Conservation (phyloP, 2,113 vertebrate genomes). For the Sciurus niger region DNA sequence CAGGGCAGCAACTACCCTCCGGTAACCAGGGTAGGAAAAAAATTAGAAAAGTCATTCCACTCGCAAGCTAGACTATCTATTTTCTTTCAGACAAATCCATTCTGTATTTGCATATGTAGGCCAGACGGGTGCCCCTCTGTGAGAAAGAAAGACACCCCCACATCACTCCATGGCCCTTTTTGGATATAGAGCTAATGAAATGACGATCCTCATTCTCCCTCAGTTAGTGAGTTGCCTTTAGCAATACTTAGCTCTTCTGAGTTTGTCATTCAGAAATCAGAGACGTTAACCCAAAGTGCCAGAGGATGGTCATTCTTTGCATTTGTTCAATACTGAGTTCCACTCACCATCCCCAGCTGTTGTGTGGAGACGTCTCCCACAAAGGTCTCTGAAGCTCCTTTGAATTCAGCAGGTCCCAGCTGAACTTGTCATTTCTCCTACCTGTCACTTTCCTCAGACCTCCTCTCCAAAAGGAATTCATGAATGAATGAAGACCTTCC, state of each 20-base stretch:
- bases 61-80: slow-evolving; percentile 65
- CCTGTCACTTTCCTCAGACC: not conserved
- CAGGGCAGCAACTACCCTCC: slow-evolving; percentile 67
- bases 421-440: rapidly evolving
- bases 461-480: not conserved
- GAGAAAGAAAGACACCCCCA: not conserved
- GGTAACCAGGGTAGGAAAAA: slow-evolving; percentile 53
- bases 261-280: not conserved
- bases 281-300: not conserved
- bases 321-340: not conserved
- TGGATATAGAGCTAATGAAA: not conserved
- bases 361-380: not conserved
- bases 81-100: slow-evolving; percentile 69
- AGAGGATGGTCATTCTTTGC: not conserved
- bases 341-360: not conserved
- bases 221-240: not conserved
- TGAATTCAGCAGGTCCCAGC: not conserved
- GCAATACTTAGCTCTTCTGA: not conserved
- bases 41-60: slow-evolving; percentile 57
- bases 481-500: not conserved
- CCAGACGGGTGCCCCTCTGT: not conserved
- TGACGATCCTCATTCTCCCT: not conserved
- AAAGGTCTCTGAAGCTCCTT: not conserved
- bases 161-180: not conserved
- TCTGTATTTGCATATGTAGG: not conserved